Percentiles rank a stretch among this genome's conserved stretches.
Conservation (phyloP, 2,888 invertebrate genomes). For the Polymixis lichenea region DNA sequence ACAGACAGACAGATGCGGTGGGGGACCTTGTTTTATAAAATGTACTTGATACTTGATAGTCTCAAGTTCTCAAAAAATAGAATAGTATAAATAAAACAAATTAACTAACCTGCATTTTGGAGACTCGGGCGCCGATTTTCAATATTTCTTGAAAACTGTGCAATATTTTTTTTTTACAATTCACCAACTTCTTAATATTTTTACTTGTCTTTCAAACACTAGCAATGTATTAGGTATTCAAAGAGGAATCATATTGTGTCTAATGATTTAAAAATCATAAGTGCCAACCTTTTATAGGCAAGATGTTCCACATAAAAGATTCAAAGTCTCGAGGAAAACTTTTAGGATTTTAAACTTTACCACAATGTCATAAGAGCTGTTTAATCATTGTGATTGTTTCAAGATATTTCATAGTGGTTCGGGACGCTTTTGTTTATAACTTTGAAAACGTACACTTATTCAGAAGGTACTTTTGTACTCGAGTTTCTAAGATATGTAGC, state of each 20-base stretch:
- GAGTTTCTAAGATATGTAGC: conserved; percentile 1
- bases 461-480: background rate
- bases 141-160: background rate
- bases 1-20: too few species aligned
- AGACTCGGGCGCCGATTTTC: background rate
- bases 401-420: background rate
- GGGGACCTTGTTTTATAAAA: too few species aligned
- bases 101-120: conserved; percentile 36
- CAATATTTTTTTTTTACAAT: background rate
- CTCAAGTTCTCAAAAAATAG: background rate
- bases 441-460: conserved; percentile 28
- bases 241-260: background rate
- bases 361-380: background rate
- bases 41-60: too few species aligned
- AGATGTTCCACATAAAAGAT: background rate
- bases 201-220: background rate
- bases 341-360: conserved; percentile 4
- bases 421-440: conserved; percentile 31
- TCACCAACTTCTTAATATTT: background rate
- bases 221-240: background rate
- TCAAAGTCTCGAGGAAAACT: background rate
- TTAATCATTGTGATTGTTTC: background rate
- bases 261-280: conserved; percentile 23
- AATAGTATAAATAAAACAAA: background rate
- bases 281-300: conserved; percentile 27